phyloP scores from a whole-genome alignment of 2,888 invertebrate genomes.

The Autographa gamma region DNA sequence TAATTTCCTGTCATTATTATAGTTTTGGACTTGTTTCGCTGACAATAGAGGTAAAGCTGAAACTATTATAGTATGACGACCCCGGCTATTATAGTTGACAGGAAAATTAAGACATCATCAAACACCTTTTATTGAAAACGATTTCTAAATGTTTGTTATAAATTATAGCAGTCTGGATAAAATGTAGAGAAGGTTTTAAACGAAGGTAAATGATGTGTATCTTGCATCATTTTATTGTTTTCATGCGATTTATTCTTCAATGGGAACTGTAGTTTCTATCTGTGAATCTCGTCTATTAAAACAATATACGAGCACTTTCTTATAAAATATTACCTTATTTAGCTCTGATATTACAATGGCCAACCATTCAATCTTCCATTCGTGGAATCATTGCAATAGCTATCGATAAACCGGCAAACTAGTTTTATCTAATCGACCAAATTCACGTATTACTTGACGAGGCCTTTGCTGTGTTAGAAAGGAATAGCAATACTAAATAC shows the following conservation, averaged over 20 bases:
- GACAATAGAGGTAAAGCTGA: constrained; percentile 8
- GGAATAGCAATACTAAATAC: constrained; percentile 64
- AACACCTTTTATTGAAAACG: not conserved
- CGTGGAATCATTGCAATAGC: constrained; percentile 41
- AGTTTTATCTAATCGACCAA: constrained; percentile 58
- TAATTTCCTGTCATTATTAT: constrained; percentile 64
- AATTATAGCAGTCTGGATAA: not conserved
- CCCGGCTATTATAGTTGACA: not conserved
- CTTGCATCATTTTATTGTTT: constrained; percentile 7
- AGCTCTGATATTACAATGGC: constrained; percentile 30
- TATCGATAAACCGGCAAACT: constrained; percentile 49
- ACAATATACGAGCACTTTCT: constrained; percentile 18
- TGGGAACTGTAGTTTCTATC: constrained; percentile 10
- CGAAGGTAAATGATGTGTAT: not conserved
- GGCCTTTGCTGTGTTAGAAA: constrained; percentile 57
- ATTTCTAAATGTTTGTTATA: not conserved
- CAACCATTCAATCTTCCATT: constrained; percentile 31
- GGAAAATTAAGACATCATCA: not conserved
- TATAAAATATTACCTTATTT: constrained; percentile 33
- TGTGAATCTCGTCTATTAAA: constrained; percentile 5
- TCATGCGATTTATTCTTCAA: constrained; percentile 18
- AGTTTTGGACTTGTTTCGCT: constrained; percentile 41
- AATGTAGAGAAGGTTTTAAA: not conserved
- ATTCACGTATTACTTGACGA: constrained; percentile 61
- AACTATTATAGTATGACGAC: not conserved